These are phyloP conservation scores for Tinea trinotella DNA, from an alignment of 2,888 invertebrate species.

Conservation along the genomic window DNA sequence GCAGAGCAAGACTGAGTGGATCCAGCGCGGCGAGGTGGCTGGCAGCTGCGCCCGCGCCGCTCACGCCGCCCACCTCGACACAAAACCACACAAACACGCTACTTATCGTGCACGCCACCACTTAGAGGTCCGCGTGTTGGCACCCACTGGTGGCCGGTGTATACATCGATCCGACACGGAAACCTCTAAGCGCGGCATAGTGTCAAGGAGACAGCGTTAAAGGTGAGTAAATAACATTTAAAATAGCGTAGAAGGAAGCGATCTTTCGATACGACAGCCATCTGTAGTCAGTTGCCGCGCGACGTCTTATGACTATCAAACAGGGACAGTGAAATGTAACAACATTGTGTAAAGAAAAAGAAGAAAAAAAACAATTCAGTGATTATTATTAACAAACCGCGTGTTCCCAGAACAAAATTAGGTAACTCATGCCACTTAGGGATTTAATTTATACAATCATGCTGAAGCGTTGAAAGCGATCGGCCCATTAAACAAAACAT, in stretches of 20 bases:
- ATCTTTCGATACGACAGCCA: not conserved
- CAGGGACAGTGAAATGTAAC: not conserved
- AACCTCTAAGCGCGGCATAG: not conserved
- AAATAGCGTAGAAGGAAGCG: not conserved
- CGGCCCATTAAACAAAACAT: slow-evolving; percentile 39
- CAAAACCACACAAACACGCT: slow-evolving; percentile 72
- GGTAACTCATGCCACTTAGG: slow-evolving; percentile 57
- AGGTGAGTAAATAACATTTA: slow-evolving; percentile 11
- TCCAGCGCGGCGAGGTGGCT: slow-evolving; percentile 72
- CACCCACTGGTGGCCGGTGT: not conserved
- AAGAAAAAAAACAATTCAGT: slow-evolving; percentile 28
- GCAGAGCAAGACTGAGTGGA: slow-evolving; percentile 70
- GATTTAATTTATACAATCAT: slow-evolving; percentile 55
- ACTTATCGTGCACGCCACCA: slow-evolving; percentile 43
- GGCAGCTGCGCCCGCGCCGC: slow-evolving; percentile 68
- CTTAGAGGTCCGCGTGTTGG: not conserved
- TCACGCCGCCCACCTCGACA: slow-evolving; percentile 73
- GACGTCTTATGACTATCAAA: not conserved
- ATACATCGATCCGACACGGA: not conserved
- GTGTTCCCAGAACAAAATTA: slow-evolving; percentile 51
- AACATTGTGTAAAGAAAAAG: not conserved
- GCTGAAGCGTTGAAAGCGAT: slow-evolving; percentile 62
- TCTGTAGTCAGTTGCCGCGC: not conserved
- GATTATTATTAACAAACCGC: slow-evolving; percentile 42
- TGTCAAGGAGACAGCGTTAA: slow-evolving; percentile 9